Base-by-base conservation (phyloP, 2,888 invertebrate species). In the Drosophila birchii region DNA sequence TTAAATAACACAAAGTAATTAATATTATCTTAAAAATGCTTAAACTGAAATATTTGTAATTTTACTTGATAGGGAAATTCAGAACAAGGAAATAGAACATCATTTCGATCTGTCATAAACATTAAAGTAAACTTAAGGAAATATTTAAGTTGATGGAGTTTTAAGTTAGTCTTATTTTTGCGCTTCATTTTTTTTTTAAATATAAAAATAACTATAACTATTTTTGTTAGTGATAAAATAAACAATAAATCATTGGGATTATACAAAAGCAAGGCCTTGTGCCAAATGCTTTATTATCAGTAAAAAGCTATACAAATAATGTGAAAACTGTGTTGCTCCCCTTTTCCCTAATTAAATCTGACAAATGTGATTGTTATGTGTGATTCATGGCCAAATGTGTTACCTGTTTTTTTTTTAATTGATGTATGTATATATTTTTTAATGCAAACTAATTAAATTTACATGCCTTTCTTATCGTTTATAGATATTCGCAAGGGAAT, bases 401-500 rank as follows among this genome's bases (percentile, higher is more conserved):
- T 18, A 18, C 49, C 18, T 23, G 23, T 34, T 34, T 51, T 20
- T 14, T 51, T 34, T n/a, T n/a, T n/a, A n/a, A n/a, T n/a, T n/a
- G n/a, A n/a, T n/a, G 7, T 11, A 32, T 11, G 11, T 20, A 20
- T 0, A 1, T 26, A 16, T 45, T 2, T 26, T 45, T 34, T 16
- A 16, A 16, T 5, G 9, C 20, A 20, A 8, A 34, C 16, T 51
- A 0, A 51, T 51, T 36, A 9, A 23, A 11, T 20, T 51, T 9
- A 23, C 9, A 51, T 20, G 5, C 0, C 3, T 36, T 9, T 51
- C 5, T 20, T 36, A 16, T 11, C 3, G 8, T 5, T 51, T 36
- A 6, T 20, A 51, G 51, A 51, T 51, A 51, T 51, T 16, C 34
- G 20, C 16, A 36, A 16, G 9, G 51, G 51, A 51, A 51, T 23